A percentile compares a stretch with the other conserved stretches of the same genome.
Conservation (phyloP, 1,140 invertebrate genomes). For the Chironomus tepperi region DNA sequence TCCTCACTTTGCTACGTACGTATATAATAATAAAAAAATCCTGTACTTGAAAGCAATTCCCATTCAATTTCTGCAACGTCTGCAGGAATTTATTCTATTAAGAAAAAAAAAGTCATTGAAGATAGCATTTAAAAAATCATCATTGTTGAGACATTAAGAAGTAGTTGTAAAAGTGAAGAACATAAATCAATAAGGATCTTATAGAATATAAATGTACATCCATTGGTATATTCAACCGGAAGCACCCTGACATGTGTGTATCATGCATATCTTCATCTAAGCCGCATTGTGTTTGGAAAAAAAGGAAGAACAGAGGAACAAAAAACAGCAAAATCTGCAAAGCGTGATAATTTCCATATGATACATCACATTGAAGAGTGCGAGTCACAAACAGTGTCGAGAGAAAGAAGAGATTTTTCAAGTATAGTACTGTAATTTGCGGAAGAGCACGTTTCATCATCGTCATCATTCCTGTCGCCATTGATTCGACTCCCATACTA, state of each 20-base stretch:
- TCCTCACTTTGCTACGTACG: too few relatives aligned
- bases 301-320: neutral
- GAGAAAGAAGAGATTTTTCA: neutral
- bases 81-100: too few relatives aligned
- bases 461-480: neutral
- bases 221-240: neutral
- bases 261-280: neutral
- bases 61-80: too few relatives aligned
- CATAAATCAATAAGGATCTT: neutral
- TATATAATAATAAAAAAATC: too few relatives aligned
- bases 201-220: too few relatives aligned
- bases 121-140: too few relatives aligned
- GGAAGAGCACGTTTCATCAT: conserved; percentile 10
- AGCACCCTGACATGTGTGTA: neutral
- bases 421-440: conserved; percentile 5
- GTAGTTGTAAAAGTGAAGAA: too few relatives aligned
- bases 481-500: neutral
- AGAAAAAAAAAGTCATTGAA: too few relatives aligned
- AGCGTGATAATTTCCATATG: conserved; percentile 12
- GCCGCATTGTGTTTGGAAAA: neutral
- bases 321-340: neutral
- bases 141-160: too few relatives aligned
- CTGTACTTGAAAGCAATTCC: too few relatives aligned
- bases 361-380: conserved; percentile 11
- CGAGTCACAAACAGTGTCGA: neutral